phyloP scores from a whole-genome alignment of 1,140 invertebrate species.

The Drosophila serrata region DNA sequence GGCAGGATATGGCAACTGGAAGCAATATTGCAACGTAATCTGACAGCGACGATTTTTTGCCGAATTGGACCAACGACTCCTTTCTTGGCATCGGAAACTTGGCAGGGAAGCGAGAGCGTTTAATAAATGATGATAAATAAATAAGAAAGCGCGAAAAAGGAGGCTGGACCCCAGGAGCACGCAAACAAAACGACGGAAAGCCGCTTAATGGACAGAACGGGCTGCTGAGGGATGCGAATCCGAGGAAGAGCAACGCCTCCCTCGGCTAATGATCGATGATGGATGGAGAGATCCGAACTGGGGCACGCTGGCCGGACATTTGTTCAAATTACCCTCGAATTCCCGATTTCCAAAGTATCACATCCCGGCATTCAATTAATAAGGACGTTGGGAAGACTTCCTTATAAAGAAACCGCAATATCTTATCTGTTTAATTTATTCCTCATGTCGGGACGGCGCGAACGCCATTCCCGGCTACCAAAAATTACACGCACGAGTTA shows the following conservation, averaged over 20 bases:
- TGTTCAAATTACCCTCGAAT: constrained; percentile 28
- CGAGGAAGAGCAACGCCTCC: neutral
- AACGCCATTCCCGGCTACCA: constrained; percentile 85
- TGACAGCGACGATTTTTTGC: constrained; percentile 78
- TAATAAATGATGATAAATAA: constrained; percentile 83
- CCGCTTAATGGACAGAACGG: constrained; percentile 53
- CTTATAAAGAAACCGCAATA: neutral
- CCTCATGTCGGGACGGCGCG: constrained; percentile 80
- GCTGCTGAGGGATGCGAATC: constrained; percentile 5
- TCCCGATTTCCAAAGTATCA: neutral
- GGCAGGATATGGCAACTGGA: constrained; percentile 80
- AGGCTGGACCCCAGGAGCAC: constrained; percentile 46
- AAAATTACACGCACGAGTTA: constrained; percentile 85
- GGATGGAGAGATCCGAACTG: constrained; percentile 7
- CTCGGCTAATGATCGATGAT: constrained; percentile 35
- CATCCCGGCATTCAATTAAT: neutral
- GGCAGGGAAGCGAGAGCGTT: constrained; percentile 46
- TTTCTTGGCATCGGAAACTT: constrained; percentile 67
- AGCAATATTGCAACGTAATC: constrained; percentile 82
- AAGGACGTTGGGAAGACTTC: neutral
- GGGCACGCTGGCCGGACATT: constrained; percentile 11
- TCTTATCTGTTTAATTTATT: constrained; percentile 27
- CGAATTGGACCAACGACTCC: constrained; percentile 48
- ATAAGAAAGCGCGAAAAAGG: constrained; percentile 65
- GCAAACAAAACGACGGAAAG: constrained; percentile 33